phyloP scores from a whole-genome alignment of 2,888 invertebrate species.

The Luperina testacea region DNA sequence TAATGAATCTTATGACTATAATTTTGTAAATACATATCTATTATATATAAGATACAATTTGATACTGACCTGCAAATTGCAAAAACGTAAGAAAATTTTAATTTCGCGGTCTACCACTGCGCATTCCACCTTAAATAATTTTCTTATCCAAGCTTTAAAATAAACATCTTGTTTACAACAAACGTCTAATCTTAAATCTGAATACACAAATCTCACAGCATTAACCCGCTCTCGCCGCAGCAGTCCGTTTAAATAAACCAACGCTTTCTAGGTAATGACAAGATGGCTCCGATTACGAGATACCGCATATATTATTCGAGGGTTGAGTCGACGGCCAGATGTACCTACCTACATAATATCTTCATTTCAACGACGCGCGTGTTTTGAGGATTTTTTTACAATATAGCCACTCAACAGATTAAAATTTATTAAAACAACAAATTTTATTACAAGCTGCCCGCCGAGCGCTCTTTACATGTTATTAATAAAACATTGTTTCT shows the following conservation, averaged over 20 bases:
- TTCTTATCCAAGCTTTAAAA: conserved; percentile 1
- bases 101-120: no score
- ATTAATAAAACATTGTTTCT: no score
- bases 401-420: no score
- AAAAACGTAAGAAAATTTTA: no score
- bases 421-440: no score
- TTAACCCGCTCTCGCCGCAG: conserved; percentile 24
- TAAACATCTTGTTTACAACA: conserved; percentile 18
- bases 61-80: no score
- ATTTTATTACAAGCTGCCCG: no score
- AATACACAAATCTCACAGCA: conserved; percentile 39
- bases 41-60: no score
- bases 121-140: neutral
- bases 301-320: conserved; percentile 49
- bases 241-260: conserved; percentile 51
- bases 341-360: conserved; percentile 29
- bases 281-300: conserved; percentile 49
- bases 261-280: conserved; percentile 51
- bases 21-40: no score
- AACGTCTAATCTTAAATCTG: conserved; percentile 21
- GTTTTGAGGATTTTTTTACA: no score
- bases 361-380: conserved; percentile 33
- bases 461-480: no score
- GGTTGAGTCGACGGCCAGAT: conserved; percentile 38
- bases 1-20: no score